These are phyloP conservation scores for Laticauda laticaudata DNA, from an alignment of 2,113 vertebrate species.

Conservation along the genomic window DNA sequence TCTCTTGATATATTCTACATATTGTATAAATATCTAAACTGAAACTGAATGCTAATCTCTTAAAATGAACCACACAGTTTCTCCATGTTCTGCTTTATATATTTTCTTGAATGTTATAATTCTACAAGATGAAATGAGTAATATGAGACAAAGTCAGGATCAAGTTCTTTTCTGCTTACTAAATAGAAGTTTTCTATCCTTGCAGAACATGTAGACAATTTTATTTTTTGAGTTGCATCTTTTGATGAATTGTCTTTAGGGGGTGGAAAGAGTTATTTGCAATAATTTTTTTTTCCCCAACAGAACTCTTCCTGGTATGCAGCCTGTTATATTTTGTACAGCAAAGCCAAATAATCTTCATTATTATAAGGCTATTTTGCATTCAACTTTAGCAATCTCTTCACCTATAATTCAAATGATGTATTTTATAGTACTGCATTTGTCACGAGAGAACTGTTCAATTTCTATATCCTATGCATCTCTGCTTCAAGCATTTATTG, in stretches of 20 bases:
- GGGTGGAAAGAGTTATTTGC: background rate
- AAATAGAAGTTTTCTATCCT: background rate
- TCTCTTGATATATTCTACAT: background rate
- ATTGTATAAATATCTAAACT: background rate
- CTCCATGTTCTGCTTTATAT: background rate
- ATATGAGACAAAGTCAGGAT: background rate
- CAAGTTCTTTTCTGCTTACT: background rate
- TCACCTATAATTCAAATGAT: background rate
- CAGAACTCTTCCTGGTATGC: background rate
- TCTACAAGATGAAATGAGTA: background rate
- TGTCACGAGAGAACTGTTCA: background rate
- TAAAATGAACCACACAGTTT: background rate
- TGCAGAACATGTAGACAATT: background rate
- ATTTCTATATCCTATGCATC: background rate
- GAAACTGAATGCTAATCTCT: background rate
- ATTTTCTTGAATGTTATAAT: background rate
- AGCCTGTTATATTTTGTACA: background rate
- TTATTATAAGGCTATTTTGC: background rate
- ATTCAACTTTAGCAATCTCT: background rate
- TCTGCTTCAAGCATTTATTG: background rate
- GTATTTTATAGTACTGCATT: background rate
- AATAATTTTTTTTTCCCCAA: background rate
- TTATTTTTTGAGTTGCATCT: background rate
- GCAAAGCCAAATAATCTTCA: background rate
- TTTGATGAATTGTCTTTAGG: background rate